Conservation (phyloP, 1,140 invertebrate genomes). For the Phortica variegata region DNA sequence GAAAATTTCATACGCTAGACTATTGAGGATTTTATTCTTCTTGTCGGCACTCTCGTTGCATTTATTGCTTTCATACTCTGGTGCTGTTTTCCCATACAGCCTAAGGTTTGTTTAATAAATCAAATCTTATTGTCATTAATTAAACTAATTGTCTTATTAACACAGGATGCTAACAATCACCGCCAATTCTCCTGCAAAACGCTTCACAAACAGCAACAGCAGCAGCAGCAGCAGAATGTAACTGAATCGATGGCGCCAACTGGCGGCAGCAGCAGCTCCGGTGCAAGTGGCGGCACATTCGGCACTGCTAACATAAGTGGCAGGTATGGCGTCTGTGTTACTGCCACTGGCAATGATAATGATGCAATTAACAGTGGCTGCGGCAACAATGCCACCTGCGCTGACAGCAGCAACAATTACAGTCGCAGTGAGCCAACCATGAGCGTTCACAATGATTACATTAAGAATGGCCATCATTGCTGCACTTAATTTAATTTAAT, state of each 20-base stretch:
- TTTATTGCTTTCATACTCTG: slow-evolving; percentile 66
- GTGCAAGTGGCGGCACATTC: slow-evolving; percentile 4
- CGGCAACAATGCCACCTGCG: no score
- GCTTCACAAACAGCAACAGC: background rate
- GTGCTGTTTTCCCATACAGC: slow-evolving; percentile 66
- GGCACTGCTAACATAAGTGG: no score
- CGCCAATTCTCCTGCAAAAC: slow-evolving; percentile 46
- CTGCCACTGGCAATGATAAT: slow-evolving; percentile 21
- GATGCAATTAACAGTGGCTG: no score
- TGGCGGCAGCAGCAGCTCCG: slow-evolving; percentile 5
- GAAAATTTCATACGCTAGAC: slow-evolving; percentile 53
- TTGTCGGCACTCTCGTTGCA: slow-evolving; percentile 65
- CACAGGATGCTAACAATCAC: slow-evolving; percentile 36
- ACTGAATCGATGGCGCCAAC: no score
- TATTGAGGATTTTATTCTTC: slow-evolving; percentile 65
- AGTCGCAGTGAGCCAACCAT: slow-evolving; percentile 43
- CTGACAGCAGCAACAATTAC: slow-evolving; percentile 28
- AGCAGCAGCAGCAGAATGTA: background rate
- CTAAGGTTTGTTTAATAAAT: slow-evolving; percentile 56
- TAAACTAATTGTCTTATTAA: no score
- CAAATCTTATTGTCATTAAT: background rate
- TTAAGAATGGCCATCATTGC: slow-evolving; percentile 43
- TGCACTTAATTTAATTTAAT: slow-evolving; percentile 30
- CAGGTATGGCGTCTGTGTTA: no score
- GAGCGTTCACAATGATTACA: slow-evolving; percentile 47